These are phyloP conservation scores for Philopotamus ludificatus DNA, from an alignment of 1,140 invertebrate genomes.

Conservation along the genomic window DNA sequence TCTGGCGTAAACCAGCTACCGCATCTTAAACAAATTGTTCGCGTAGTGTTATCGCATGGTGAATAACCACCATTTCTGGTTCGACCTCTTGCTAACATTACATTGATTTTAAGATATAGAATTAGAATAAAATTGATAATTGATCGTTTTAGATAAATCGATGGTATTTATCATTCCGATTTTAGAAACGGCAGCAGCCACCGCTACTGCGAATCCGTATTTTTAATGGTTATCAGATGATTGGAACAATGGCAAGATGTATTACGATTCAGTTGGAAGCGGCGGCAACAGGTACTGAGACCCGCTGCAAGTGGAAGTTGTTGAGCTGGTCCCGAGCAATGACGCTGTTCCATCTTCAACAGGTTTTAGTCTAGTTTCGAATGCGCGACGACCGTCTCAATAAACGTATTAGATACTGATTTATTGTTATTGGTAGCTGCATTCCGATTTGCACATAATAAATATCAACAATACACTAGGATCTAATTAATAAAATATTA, in stretches of 20 bases:
- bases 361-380: neutral
- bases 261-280: neutral
- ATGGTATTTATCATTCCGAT: too few relatives aligned
- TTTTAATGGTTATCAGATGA: neutral
- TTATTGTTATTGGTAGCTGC: neutral
- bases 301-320: conserved; percentile 9
- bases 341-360: neutral
- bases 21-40: conserved; percentile 19
- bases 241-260: neutral
- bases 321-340: neutral
- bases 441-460: too few relatives aligned
- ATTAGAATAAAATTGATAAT: too few relatives aligned
- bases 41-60: conserved; percentile 12
- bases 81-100: neutral
- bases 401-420: neutral
- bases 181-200: neutral
- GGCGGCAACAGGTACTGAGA: neutral
- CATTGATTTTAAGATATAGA: too few relatives aligned
- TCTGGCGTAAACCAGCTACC: conserved; percentile 9
- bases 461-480: too few relatives aligned
- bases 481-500: too few relatives aligned
- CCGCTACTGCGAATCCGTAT: neutral
- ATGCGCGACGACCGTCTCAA: neutral
- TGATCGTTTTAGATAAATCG: too few relatives aligned
- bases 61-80: neutral